phyloP scores from a whole-genome alignment of 2,888 invertebrate genomes.

The Achlya flavicornis region DNA sequence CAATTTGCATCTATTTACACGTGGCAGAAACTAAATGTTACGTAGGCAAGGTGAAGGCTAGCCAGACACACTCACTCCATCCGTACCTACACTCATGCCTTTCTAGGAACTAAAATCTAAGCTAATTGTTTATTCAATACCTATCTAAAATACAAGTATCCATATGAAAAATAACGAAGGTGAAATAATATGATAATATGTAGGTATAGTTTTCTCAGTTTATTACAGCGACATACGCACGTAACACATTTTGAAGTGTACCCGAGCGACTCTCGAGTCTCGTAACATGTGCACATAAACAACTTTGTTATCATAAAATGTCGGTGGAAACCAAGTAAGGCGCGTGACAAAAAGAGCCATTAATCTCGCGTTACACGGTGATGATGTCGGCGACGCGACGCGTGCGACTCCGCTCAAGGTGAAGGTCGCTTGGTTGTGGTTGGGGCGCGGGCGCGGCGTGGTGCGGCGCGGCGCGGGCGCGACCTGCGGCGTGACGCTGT shows the following conservation, averaged over 20 bases:
- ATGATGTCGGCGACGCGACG: conserved; percentile 48
- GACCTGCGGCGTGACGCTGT: conserved; percentile 27
- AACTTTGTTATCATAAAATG: conserved; percentile 34
- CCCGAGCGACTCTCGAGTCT: neutral
- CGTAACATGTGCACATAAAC: conserved; percentile 17
- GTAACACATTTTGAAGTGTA: neutral
- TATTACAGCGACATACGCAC: neutral
- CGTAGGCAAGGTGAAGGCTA: conserved; percentile 33
- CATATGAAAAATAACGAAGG: conserved; percentile 13
- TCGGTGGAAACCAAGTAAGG: conserved; percentile 45
- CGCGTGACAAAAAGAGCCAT: conserved; percentile 66
- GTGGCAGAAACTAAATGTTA: conserved; percentile 30
- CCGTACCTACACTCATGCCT: conserved; percentile 2
- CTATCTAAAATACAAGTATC: neutral
- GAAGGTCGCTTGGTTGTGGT: conserved; percentile 43
- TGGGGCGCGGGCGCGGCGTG: conserved; percentile 27
- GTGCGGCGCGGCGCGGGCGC: conserved; percentile 21
- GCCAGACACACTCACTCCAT: neutral
- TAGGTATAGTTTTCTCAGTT: neutral
- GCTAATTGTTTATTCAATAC: neutral
- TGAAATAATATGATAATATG: neutral
- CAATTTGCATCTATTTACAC: conserved; percentile 39
- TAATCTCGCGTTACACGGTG: conserved; percentile 60
- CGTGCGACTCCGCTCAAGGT: conserved; percentile 52
- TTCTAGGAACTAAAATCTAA: neutral